Evolutionary conservation across 2,797 vertebrate genomes (phyloP).

Genomic region (Acestrorhynchus altus): DNA sequence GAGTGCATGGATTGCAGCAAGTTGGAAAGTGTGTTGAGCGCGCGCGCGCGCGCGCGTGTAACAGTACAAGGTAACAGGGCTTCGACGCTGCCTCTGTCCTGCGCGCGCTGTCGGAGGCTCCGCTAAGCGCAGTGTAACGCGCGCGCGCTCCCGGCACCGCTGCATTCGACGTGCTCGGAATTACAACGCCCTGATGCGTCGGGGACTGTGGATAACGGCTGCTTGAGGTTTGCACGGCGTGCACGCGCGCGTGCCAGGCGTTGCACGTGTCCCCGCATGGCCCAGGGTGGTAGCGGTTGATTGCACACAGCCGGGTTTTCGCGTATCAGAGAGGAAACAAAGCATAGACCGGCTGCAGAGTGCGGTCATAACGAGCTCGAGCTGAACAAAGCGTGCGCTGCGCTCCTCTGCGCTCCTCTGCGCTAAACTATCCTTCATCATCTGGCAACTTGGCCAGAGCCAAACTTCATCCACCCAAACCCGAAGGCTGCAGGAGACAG

Average conservation of each 20-base stretch:
- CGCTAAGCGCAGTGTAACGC: conserved; percentile 29
- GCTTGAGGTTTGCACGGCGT: conserved; percentile 4
- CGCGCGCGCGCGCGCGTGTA: background rate
- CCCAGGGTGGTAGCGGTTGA: no score
- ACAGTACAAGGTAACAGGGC: background rate
- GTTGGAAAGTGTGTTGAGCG: conserved; percentile 16
- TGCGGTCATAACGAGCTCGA: background rate
- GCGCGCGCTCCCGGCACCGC: conserved; percentile 26
- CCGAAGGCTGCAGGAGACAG: background rate
- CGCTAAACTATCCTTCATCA: conserved; percentile 51
- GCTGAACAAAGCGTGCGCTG: background rate
- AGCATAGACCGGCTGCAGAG: no score
- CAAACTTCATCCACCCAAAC: conserved; percentile 40
- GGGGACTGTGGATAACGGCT: background rate
- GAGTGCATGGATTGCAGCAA: conserved; percentile 21
- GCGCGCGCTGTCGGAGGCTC: background rate
- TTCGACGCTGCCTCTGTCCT: background rate
- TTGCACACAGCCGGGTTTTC: no score
- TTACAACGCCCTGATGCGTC: conserved; percentile 30
- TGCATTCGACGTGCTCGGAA: conserved; percentile 46
- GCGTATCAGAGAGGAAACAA: background rate
- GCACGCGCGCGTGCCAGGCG: background rate
- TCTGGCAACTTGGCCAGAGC: conserved; percentile 45
- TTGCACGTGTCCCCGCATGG: background rate
- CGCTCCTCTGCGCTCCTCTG: conserved; percentile 30